Conservation (phyloP, 1,140 invertebrate genomes). For the Drosophila nebulosa region DNA sequence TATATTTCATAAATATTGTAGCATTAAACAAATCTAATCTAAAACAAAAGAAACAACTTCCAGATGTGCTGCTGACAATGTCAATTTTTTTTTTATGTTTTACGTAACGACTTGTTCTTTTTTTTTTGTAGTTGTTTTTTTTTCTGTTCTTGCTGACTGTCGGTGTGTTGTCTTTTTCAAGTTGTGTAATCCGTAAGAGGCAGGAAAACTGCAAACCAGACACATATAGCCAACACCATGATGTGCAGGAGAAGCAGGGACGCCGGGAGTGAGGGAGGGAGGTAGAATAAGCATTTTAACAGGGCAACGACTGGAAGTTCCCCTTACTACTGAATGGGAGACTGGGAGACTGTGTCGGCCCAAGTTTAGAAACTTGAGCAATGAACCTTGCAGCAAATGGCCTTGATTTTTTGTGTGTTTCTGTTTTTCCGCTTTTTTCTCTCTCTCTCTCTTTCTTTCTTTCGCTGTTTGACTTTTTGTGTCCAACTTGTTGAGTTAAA, state of each 20-base stretch:
- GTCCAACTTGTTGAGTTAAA: background rate
- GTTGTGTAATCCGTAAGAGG: background rate
- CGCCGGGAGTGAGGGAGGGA: too few relatives aligned
- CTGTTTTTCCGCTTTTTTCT: background rate
- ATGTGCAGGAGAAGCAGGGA: background rate
- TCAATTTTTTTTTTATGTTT: background rate
- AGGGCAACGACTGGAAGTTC: too few relatives aligned
- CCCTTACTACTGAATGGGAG: too few relatives aligned
- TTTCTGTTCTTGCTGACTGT: background rate
- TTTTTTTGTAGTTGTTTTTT: background rate
- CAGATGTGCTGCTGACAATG: background rate
- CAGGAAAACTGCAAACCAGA: background rate
- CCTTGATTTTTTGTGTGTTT: background rate
- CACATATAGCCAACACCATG: background rate
- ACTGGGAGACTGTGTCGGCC: background rate
- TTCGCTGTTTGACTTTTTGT: background rate
- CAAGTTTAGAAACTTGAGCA: background rate
- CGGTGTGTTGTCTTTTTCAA: background rate
- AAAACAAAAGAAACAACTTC: background rate
- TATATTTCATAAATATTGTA: background rate
- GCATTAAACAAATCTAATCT: background rate
- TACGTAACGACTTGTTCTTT: background rate
- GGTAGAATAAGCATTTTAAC: too few relatives aligned
- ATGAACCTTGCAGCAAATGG: background rate
- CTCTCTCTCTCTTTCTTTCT: background rate